phyloP scores from a whole-genome alignment of 2,113 vertebrate species.

The Protobothrops mucrosquamatus region DNA sequence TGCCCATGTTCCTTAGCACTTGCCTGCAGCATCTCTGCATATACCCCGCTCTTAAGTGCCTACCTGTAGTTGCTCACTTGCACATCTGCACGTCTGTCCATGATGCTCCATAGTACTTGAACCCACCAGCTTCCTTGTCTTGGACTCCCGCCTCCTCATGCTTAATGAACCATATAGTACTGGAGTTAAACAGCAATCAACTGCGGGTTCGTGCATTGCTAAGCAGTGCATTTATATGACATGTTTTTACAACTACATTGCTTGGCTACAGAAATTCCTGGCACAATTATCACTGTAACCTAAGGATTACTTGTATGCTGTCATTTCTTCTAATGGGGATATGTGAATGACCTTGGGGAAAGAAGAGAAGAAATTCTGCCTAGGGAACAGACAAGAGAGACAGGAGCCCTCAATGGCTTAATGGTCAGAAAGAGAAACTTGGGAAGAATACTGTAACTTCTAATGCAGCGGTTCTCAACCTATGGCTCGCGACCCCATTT shows the following conservation, averaged over 20 bases:
- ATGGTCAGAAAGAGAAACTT: background rate
- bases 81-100: background rate
- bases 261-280: background rate
- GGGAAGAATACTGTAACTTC: background rate
- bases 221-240: background rate
- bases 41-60: background rate
- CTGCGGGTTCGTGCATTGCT: background rate
- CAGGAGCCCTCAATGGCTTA: background rate
- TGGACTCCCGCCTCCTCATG: background rate
- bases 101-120: background rate
- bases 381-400: background rate
- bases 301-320: background rate
- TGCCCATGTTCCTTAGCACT: background rate
- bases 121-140: background rate
- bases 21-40: background rate
- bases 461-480: too few species aligned
- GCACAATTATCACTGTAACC: background rate
- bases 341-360: background rate
- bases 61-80: background rate
- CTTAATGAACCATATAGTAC: background rate
- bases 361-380: background rate
- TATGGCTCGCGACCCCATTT: too few species aligned
- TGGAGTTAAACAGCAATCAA: background rate
- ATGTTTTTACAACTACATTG: background rate
- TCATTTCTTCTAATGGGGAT: background rate